Evolutionary conservation across 2,797 vertebrate genomes (phyloP).

Genomic region (Odontamblyopus rebecca): DNA sequence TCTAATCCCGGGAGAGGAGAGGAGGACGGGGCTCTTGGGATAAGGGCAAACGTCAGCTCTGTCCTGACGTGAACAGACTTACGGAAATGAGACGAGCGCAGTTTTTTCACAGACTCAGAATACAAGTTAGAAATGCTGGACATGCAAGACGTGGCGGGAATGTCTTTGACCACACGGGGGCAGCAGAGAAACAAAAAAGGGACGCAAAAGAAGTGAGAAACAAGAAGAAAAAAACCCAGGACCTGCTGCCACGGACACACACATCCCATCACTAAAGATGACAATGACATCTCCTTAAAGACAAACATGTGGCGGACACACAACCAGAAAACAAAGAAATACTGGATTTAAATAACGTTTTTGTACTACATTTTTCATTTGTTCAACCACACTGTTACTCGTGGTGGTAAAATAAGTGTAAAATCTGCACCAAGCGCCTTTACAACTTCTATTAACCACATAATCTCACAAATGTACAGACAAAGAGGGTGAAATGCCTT

Average conservation of each 20-base stretch:
- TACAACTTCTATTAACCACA: no score
- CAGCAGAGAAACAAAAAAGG: constrained; percentile 70
- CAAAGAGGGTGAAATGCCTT: no score
- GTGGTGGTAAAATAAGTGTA: no score
- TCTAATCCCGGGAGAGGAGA: not conserved
- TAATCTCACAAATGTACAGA: no score
- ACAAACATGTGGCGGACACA: no score
- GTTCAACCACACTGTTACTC: no score
- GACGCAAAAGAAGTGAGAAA: constrained; percentile 41
- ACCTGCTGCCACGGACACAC: constrained; percentile 30
- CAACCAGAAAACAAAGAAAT: no score
- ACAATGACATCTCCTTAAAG: no score
- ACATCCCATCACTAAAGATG: no score
- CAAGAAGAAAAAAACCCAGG: constrained; percentile 37
- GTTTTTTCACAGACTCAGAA: constrained; percentile 93
- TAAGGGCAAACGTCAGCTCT: constrained; percentile 4
- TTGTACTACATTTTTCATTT: no score
- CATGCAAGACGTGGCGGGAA: constrained; percentile 92
- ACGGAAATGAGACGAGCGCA: constrained; percentile 87
- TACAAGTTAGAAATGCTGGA: constrained; percentile 91
- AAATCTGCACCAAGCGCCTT: no score
- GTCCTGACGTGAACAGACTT: constrained; percentile 73
- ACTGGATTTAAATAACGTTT: no score
- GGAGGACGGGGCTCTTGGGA: not conserved
- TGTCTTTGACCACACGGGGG: constrained; percentile 83